Base-by-base conservation (phyloP, 2,888 invertebrate genomes). In the Allophyes oxyacanthae region DNA sequence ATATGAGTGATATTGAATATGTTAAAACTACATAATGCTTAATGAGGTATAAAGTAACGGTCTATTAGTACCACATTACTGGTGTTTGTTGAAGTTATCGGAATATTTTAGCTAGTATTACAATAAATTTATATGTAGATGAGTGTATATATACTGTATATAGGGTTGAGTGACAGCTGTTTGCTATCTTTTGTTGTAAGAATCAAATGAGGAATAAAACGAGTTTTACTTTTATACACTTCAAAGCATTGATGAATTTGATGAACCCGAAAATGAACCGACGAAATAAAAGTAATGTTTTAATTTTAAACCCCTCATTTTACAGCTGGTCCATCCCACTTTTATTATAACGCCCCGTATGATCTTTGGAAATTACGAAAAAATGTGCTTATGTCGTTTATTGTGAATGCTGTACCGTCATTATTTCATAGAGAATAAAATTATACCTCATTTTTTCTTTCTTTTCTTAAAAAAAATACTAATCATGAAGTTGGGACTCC, bases 11-110 rank as follows among this genome's bases (percentile, higher is more conserved):
- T 64, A 50, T 46, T 28, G 34, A 55, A 62, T 58, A 65, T 62
- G 51, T 40, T 70, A 66, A 63, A 42, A 45, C 25, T 38, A 55
- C 54, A 58, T 63, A 53, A 64, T 58, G 70, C 40, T 72, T 65
- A 61, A 75, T 75, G 66, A 64, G 42, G 63, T 64, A 50, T 75
- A 37, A 36, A 46, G 40, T 64, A 52, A 71, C 58, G 38, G 44
- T 40, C 45, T 41, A 53, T 61, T 61, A 67, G 32, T 48, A 44
- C 43, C 38, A 40, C 55, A 40, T 69, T 46, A 60, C 36, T 33
- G 40, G 52, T 41, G 44, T 49, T 45, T 37, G 20, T 33, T 36
- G 11, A 32, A 58, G 51, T 51, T 52, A 64, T 52, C 8, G 42
- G 36, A 52, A 64, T 45, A 45, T 46, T 45, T 14, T 38, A 20